Conservation (phyloP, 2,888 invertebrate genomes). For the Drosophila subsilvestris region DNA sequence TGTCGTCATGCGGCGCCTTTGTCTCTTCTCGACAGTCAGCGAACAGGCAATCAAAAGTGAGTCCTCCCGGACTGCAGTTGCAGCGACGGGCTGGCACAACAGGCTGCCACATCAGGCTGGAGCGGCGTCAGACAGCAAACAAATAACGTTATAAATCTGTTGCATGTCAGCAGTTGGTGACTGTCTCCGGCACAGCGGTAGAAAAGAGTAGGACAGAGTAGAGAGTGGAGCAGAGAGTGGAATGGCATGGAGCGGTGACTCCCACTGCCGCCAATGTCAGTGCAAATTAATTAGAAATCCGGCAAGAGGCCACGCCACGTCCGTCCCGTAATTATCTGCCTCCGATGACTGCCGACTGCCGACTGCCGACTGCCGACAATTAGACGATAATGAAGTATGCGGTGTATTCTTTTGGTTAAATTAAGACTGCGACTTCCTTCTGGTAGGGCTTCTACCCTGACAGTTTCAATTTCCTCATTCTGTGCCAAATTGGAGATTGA, state of each 20-base stretch:
- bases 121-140: slow-evolving; percentile 29
- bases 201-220: not conserved
- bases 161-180: slow-evolving; percentile 52
- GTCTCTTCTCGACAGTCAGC: slow-evolving; percentile 34
- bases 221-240: slow-evolving; percentile 1
- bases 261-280: slow-evolving; percentile 29
- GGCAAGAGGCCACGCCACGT: slow-evolving; percentile 1
- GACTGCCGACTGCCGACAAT: not conserved
- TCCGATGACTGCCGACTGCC: not conserved
- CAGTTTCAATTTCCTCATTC: no score
- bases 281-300: slow-evolving; percentile 51
- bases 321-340: not conserved
- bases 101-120: slow-evolving; percentile 22
- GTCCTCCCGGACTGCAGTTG: slow-evolving; percentile 37
- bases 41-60: slow-evolving; percentile 37
- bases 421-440: not conserved
- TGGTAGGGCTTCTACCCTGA: not conserved
- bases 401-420: not conserved
- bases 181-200: slow-evolving; percentile 1
- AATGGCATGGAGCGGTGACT: not conserved
- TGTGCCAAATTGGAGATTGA: no score
- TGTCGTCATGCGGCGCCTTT: slow-evolving; percentile 38
- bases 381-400: not conserved
- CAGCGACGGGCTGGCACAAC: slow-evolving; percentile 24
- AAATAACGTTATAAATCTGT: slow-evolving; percentile 58